phyloP scores from a whole-genome alignment of 2,113 vertebrate genomes.

The Misgurnus mizolepis region DNA sequence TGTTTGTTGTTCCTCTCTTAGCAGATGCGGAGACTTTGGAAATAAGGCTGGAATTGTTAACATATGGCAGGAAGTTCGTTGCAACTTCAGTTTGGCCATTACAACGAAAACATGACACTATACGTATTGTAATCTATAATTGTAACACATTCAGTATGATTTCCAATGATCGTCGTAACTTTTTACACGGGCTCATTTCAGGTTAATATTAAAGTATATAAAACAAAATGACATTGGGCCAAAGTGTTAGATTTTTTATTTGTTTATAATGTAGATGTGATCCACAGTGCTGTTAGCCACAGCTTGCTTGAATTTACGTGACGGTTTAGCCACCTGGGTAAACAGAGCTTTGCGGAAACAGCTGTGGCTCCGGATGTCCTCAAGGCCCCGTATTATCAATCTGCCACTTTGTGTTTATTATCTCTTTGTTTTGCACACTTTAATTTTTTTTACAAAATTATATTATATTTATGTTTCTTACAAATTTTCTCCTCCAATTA shows the following conservation, averaged over 20 bases:
- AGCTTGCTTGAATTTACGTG: neutral
- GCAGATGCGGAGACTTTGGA: constrained; percentile 31
- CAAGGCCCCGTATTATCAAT: neutral
- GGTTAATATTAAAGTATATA: neutral
- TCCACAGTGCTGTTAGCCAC: neutral
- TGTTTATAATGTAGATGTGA: neutral
- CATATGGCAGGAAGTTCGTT: constrained; percentile 51
- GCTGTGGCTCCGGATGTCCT: constrained; percentile 18
- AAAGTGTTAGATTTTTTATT: too few species aligned
- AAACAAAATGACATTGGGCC: neutral
- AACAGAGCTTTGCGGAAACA: constrained; percentile 49
- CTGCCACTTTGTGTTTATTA: too few species aligned
- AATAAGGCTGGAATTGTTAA: constrained; percentile 59
- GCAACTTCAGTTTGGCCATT: constrained; percentile 27
- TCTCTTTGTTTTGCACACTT: too few species aligned
- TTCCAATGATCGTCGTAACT: neutral
- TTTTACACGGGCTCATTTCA: neutral
- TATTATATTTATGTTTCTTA: too few species aligned
- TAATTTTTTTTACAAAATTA: too few species aligned
- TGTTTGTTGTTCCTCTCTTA: constrained; percentile 75
- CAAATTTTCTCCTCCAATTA: too few species aligned
- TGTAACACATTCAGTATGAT: neutral
- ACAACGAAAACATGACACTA: neutral
- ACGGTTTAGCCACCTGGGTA: constrained; percentile 37
- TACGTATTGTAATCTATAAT: neutral